A percentile compares a stretch with the other conserved stretches of the same genome.
Evolutionary conservation across 2,797 vertebrate species (phyloP).

Genomic region (Calcarius lapponicus): DNA sequence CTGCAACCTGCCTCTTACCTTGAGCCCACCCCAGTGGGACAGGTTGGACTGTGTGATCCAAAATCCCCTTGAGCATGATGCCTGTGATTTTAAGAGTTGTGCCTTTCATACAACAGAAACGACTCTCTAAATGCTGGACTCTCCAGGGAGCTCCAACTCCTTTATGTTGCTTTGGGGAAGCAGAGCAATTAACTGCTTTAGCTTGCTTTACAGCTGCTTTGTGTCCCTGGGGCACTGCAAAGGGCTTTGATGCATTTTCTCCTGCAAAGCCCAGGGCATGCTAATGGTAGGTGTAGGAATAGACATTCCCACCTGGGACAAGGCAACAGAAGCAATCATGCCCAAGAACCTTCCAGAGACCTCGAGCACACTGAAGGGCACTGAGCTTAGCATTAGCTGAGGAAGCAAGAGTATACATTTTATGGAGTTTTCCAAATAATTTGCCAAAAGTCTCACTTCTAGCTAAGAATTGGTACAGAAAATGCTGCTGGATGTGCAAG

Average conservation of each 20-base stretch:
- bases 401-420: neutral
- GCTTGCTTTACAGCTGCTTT: neutral
- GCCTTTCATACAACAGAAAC: neutral
- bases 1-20: neutral
- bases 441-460: slow-evolving; percentile 54
- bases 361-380: neutral
- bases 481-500: slow-evolving; percentile 16
- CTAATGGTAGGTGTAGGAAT: neutral
- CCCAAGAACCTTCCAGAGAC: neutral
- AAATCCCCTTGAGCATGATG: neutral
- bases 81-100: neutral
- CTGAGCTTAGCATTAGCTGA: neutral
- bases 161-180: neutral
- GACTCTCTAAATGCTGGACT: neutral
- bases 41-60: neutral
- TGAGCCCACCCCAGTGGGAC: neutral
- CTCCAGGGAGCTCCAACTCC: neutral
- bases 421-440: slow-evolving; percentile 42
- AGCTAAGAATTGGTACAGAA: neutral
- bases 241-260: slow-evolving; percentile 9
- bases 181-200: slow-evolving; percentile 23
- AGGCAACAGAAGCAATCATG: neutral
- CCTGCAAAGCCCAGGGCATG: neutral
- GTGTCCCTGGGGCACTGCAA: neutral
- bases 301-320: neutral